A percentile compares a stretch with the other conserved stretches of the same genome.
phyloP scores from a whole-genome alignment of 2,888 invertebrate genomes.

The Melinaea marsaeus region DNA sequence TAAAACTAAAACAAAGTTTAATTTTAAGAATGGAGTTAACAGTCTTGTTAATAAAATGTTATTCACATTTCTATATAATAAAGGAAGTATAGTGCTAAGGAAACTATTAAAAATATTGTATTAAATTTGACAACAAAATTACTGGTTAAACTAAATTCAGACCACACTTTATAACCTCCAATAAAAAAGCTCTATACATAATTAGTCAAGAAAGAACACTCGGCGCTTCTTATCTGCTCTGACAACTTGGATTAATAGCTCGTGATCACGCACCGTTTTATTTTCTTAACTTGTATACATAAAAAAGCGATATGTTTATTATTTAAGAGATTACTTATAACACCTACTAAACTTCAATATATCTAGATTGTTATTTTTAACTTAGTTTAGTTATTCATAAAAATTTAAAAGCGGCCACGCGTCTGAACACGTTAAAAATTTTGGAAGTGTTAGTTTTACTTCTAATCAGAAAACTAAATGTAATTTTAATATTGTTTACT shows the following conservation, averaged over 20 bases:
- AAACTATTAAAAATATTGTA: neutral
- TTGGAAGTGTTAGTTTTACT: no score
- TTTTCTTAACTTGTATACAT: conserved; percentile 1
- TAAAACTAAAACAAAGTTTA: conserved; percentile 1
- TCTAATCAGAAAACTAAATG: no score
- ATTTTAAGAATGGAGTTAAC: neutral
- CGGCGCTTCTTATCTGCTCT: neutral
- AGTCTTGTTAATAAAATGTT: neutral
- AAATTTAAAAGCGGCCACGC: no score
- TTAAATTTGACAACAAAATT: neutral
- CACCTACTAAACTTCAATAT: neutral
- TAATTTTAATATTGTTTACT: no score
- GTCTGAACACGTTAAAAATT: no score
- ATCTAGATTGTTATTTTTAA: no score
- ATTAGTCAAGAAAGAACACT: conserved; percentile 6
- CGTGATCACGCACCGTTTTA: neutral
- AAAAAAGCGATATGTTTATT: neutral
- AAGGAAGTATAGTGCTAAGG: neutral
- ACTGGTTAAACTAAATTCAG: neutral
- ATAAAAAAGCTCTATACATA: neutral
- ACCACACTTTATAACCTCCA: neutral
- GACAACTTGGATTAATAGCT: conserved; percentile 5
- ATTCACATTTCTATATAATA: neutral
- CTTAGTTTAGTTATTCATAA: no score
- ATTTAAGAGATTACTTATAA: neutral